phyloP scores from a whole-genome alignment of 92 coral and sea anemone species.

The Palythoa heliodiscus region DNA sequence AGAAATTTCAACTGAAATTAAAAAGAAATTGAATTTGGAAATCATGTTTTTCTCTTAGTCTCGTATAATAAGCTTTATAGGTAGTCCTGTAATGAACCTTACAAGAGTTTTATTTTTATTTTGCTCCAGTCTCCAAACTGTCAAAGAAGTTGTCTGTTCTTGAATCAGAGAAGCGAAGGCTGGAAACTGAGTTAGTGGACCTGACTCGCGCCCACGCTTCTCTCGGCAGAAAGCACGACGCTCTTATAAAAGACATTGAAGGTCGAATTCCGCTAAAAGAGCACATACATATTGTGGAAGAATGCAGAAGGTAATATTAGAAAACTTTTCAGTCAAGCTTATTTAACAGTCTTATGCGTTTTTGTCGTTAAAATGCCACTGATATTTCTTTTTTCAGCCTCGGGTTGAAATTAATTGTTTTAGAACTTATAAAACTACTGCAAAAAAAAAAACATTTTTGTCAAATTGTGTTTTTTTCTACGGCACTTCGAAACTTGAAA shows the following conservation, averaged over 20 bases:
- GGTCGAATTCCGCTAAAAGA: slow-evolving; percentile 74
- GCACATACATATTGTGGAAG: slow-evolving; percentile 87
- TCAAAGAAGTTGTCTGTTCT: slow-evolving; percentile 75
- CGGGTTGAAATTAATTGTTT: no score
- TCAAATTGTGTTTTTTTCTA: neutral
- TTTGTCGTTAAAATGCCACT: no score
- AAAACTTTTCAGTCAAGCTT: no score
- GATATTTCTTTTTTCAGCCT: no score
- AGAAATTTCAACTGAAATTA: no score
- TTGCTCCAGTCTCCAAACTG: slow-evolving; percentile 76
- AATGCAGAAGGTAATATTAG: slow-evolving; percentile 74
- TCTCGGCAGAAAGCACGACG: slow-evolving; percentile 70
- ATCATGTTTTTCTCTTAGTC: no score
- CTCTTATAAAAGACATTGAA: slow-evolving; percentile 61
- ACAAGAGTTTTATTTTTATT: neutral
- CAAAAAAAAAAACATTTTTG: no score
- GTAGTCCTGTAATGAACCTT: neutral
- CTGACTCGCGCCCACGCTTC: slow-evolving; percentile 62
- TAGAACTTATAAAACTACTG: no score
- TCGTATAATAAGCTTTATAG: neutral
- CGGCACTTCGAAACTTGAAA: no score
- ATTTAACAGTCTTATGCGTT: no score
- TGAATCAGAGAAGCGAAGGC: slow-evolving; percentile 73
- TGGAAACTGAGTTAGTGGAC: slow-evolving; percentile 84
- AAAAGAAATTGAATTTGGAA: no score